Percentiles rank a stretch among this genome's conserved stretches.
Evolutionary conservation across 2,888 invertebrate genomes (phyloP).

Genomic region (Rhagonycha lutea): DNA sequence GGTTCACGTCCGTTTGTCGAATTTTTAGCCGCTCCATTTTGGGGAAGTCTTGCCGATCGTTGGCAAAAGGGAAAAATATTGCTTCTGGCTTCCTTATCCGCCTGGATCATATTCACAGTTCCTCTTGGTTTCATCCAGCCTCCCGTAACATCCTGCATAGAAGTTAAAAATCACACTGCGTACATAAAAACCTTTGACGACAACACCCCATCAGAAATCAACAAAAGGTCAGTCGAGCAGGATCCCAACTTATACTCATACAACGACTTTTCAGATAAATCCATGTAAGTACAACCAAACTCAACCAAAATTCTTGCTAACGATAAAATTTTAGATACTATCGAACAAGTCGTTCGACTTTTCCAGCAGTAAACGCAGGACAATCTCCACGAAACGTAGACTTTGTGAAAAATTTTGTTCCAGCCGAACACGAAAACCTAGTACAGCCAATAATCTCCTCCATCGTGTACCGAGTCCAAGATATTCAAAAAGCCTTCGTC

Average conservation of each 20-base stretch:
- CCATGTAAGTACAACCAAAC: not conserved
- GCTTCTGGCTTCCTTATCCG: constrained; percentile 85
- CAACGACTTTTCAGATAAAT: constrained; percentile 10
- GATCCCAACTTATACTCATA: constrained; percentile 1
- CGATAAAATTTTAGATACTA: constrained; percentile 39
- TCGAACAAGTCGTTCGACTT: constrained; percentile 54
- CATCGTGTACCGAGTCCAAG: constrained; percentile 86
- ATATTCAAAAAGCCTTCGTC: constrained; percentile 96
- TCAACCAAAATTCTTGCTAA: not conserved
- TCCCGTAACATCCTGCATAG: constrained; percentile 86
- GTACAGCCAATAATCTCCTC: constrained; percentile 91
- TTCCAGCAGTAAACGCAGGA: constrained; percentile 56
- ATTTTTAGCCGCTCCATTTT: constrained; percentile 96
- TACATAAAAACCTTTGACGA: constrained; percentile 65
- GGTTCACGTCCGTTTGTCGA: constrained; percentile 97
- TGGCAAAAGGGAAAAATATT: constrained; percentile 87
- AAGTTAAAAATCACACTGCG: constrained; percentile 65
- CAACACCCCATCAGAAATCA: constrained; percentile 45
- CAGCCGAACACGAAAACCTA: constrained; percentile 71
- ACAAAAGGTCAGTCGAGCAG: constrained; percentile 51
- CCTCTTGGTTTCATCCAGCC: constrained; percentile 96
- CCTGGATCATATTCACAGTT: constrained; percentile 96
- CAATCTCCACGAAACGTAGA: constrained; percentile 76
- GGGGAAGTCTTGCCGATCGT: constrained; percentile 91
- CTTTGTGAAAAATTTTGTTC: constrained; percentile 77